phyloP scores from a whole-genome alignment of 2,888 invertebrate genomes.

The Hemithea aestivaria region DNA sequence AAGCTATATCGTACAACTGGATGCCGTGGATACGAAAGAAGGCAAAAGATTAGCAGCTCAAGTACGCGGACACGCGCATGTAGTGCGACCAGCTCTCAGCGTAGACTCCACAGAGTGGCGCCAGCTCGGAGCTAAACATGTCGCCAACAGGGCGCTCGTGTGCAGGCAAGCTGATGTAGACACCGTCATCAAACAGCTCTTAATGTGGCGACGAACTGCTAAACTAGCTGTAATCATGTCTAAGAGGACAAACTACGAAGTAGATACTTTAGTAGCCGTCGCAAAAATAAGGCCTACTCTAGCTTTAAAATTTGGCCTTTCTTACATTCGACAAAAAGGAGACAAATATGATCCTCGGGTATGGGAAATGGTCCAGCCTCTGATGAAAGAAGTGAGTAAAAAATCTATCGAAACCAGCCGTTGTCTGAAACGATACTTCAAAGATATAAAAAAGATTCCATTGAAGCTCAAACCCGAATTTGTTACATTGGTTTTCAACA shows the following conservation, averaged over 20 bases:
- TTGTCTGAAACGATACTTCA: slow-evolving; percentile 14
- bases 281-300: slow-evolving; percentile 3
- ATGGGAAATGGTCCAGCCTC: slow-evolving; percentile 44
- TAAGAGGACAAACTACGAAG: not conserved
- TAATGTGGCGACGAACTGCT: slow-evolving; percentile 37
- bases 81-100: slow-evolving; percentile 37
- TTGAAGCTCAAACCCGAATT: slow-evolving; percentile 40
- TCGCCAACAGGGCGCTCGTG: slow-evolving; percentile 39
- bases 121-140: slow-evolving; percentile 43
- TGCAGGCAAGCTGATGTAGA: slow-evolving; percentile 34
- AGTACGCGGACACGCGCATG: slow-evolving; percentile 43
- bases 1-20: slow-evolving; percentile 22
- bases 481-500: not conserved
- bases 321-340: slow-evolving; percentile 25
- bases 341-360: slow-evolving; percentile 29
- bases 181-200: slow-evolving; percentile 28
- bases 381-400: slow-evolving; percentile 32
- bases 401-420: slow-evolving; percentile 16
- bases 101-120: slow-evolving; percentile 39
- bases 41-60: slow-evolving; percentile 30
- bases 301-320: slow-evolving; percentile 38
- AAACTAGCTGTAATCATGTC: slow-evolving; percentile 41
- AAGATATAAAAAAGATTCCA: slow-evolving; percentile 32
- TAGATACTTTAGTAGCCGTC: too few relatives aligned
- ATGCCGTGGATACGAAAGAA: slow-evolving; percentile 13